Base-by-base conservation (phyloP, 35 echinoderm and acorn worm species). In the Ophioderma brevispina region DNA sequence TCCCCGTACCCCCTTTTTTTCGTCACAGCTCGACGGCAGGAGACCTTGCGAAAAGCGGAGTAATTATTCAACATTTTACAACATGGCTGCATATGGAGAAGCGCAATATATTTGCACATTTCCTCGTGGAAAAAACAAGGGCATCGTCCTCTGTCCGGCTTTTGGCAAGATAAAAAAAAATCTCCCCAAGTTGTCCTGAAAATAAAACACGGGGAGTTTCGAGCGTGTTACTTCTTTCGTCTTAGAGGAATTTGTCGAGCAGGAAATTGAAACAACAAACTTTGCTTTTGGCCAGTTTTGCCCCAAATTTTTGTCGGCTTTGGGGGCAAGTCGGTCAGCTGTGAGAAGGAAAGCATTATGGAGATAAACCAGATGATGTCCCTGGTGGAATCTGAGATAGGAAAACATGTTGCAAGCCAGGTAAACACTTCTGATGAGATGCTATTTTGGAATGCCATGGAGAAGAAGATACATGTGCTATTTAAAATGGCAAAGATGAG, bases 211-310 rank as follows among this genome's bases (percentile, higher is more conserved):
- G 15, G 28, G n/a, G 59, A 52, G 46, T 52, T 52, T 18, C 2
- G 59, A 13, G 3, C 1, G 59, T 70, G 59, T 25, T 70, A 6
- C 1, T 25, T 70, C 59, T 70, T 25, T 70, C 59, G 59, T 70
- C 59, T 70, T 46, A 70, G 17, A 13, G 59, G n/a, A 25, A 70
- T 30, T 70, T 70, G n/a, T 25, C 6, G n/a, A 4, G 59, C 17
- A 70, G 59, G 59, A 70, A 70, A 70, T 70, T 70, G 59, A 70
- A 70, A 70, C 59, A 70, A 70, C 59, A 70, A 70, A 70, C 59
- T 70, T 70, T 70, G 59, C 59, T 70, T 70, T 70, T 70, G 5
- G 59, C 6, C 59, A 6, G 3, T 6, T 70, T 70, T 70, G 6
- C 59, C 59, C 59, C 5, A 70, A 70, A 13, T 70, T 70, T 70